Evolutionary conservation across 1,140 invertebrate species (phyloP).

Genomic region (Vanessa tameamea): DNA sequence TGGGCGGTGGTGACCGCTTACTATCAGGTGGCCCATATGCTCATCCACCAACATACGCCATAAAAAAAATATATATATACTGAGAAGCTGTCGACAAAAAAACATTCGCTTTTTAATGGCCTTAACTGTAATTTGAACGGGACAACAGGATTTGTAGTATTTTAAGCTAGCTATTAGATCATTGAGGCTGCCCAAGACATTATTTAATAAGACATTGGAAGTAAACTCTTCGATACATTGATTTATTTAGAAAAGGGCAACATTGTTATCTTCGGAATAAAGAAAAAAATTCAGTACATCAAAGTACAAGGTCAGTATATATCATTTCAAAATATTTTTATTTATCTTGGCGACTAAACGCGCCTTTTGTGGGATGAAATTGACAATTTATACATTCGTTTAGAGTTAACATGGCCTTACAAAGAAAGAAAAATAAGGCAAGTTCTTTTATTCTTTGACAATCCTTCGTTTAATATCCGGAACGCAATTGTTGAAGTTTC

Average conservation of each 20-base stretch:
- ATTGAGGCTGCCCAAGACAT: background rate
- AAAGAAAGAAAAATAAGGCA: conserved; percentile 30
- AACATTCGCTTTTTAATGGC: no score
- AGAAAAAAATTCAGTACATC: background rate
- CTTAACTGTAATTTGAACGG: no score
- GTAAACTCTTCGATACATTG: background rate
- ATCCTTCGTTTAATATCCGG: conserved; percentile 38
- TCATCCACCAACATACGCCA: no score
- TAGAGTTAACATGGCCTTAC: conserved; percentile 33
- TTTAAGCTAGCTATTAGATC: background rate
- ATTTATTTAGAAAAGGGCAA: background rate
- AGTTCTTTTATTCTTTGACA: conserved; percentile 34
- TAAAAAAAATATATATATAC: no score
- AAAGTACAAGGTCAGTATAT: conserved; percentile 9
- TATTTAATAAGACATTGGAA: background rate
- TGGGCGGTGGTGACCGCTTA: no score
- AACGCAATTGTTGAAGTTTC: conserved; percentile 28
- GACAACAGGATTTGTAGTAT: no score
- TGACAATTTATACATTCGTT: conserved; percentile 39
- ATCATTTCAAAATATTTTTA: conserved; percentile 20
- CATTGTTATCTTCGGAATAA: background rate
- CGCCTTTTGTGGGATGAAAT: conserved; percentile 27
- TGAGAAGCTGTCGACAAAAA: no score
- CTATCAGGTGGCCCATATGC: no score
- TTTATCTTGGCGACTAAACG: conserved; percentile 23